Percentiles rank a stretch among this genome's conserved stretches.
These are phyloP conservation scores for Triops cancriformis DNA, from an alignment of 1,140 invertebrate genomes.

Conservation along the genomic window DNA sequence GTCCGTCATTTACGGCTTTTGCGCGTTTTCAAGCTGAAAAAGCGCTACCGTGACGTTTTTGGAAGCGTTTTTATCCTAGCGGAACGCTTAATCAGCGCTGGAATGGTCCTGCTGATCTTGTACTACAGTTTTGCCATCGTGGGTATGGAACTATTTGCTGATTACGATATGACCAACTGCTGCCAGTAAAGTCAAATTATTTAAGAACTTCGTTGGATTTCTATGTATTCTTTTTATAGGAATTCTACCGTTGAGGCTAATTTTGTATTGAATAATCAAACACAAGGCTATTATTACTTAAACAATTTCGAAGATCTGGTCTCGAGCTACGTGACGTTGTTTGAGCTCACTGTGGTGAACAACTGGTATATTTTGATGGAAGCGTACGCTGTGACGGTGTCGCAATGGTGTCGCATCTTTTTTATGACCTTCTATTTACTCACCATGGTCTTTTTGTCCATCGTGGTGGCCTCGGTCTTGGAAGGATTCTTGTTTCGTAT, in stretches of 20 bases:
- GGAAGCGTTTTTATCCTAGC: slow-evolving; percentile 75
- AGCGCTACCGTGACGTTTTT: slow-evolving; percentile 78
- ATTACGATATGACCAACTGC: slow-evolving; percentile 67
- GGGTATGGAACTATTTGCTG: slow-evolving; percentile 79
- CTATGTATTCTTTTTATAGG: slow-evolving; percentile 42
- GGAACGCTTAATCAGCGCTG: slow-evolving; percentile 61
- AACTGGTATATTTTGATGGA: slow-evolving; percentile 86
- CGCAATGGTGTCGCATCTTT: slow-evolving; percentile 59
- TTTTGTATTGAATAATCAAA: slow-evolving; percentile 60
- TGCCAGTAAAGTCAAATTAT: slow-evolving; percentile 59
- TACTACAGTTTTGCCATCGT: slow-evolving; percentile 88
- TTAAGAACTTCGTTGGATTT: too few relatives aligned
- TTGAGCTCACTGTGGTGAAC: slow-evolving; percentile 83
- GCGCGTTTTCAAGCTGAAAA: slow-evolving; percentile 70
- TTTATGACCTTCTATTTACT: slow-evolving; percentile 86
- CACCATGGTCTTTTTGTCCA: slow-evolving; percentile 84
- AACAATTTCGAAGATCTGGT: slow-evolving; percentile 75
- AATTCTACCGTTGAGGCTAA: slow-evolving; percentile 77
- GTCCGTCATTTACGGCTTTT: slow-evolving; percentile 47
- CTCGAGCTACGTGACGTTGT: slow-evolving; percentile 68
- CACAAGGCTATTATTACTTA: slow-evolving; percentile 73
- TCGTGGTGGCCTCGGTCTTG: slow-evolving; percentile 80
- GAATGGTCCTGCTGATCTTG: slow-evolving; percentile 72
- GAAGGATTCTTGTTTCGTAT: slow-evolving; percentile 85
- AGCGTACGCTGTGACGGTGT: slow-evolving; percentile 62